Evolutionary conservation across 2,797 vertebrate species (phyloP).

Genomic region (Ammospiza maritima): DNA sequence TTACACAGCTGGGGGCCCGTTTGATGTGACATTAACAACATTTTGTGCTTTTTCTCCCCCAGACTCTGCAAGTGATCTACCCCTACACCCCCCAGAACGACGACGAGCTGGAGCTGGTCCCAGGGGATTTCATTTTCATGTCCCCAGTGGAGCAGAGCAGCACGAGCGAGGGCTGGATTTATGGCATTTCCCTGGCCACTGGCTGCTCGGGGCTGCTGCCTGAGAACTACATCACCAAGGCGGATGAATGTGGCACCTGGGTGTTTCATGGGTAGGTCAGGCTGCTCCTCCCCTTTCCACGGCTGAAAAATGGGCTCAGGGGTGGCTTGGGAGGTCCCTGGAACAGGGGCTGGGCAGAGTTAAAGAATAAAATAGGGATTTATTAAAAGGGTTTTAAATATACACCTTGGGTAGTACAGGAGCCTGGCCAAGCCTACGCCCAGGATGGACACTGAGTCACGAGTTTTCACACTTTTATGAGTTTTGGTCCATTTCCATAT

Average conservation of each 20-base stretch:
- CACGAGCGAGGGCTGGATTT: constrained; percentile 97
- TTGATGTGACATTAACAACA: background rate
- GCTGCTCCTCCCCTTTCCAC: fast-evolving
- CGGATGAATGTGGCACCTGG: constrained; percentile 96
- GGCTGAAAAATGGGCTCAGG: background rate
- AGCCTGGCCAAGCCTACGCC: background rate
- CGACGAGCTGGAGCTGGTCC: constrained; percentile 93
- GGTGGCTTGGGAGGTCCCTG: background rate
- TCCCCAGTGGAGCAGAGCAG: constrained; percentile 90
- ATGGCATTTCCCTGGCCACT: constrained; percentile 89
- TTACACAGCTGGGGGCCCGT: background rate
- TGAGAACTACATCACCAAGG: constrained; percentile 94
- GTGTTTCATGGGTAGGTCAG: constrained; percentile 91
- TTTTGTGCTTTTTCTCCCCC: background rate
- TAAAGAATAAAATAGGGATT: background rate
- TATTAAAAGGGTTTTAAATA: background rate
- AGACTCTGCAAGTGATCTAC: constrained; percentile 98
- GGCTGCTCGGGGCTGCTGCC: constrained; percentile 94
- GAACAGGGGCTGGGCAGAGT: background rate
- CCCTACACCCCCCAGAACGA: constrained; percentile 96
- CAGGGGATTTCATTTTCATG: constrained; percentile 97
- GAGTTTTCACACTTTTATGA: background rate
- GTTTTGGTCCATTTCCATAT: background rate
- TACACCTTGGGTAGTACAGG: background rate
- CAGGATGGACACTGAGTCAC: fast-evolving